Conservation (phyloP, 2,797 vertebrate species). For the Sebastes nivosus region DNA sequence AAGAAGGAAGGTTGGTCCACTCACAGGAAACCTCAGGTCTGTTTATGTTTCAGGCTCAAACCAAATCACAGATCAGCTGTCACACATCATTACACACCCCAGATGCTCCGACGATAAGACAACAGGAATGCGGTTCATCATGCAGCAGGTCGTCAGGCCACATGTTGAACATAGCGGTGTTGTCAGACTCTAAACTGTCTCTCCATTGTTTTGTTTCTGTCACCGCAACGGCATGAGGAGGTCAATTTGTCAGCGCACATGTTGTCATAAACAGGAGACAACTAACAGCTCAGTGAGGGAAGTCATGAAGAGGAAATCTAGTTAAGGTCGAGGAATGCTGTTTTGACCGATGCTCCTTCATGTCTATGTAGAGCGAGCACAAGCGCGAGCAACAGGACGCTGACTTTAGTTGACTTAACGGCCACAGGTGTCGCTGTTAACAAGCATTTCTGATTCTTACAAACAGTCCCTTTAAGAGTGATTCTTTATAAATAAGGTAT, state of each 20-base stretch:
- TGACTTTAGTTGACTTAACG: no score
- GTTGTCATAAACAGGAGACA: conserved; percentile 6
- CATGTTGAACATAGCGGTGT: conserved; percentile 47
- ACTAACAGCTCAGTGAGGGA: background rate
- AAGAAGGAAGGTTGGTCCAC: background rate
- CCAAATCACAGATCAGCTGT: background rate
- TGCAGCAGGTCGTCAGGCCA: background rate
- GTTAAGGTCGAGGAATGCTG: conserved; percentile 17
- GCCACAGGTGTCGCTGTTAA: no score
- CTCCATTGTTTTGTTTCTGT: background rate
- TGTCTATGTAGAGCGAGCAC: no score
- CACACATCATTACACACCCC: background rate
- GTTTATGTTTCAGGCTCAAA: background rate
- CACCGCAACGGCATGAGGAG: background rate
- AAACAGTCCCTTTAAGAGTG: background rate
- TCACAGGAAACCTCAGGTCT: background rate
- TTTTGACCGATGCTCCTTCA: no score
- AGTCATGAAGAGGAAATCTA: background rate
- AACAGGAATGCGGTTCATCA: conserved; percentile 46
- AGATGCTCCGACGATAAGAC: background rate
- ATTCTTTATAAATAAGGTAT: background rate
- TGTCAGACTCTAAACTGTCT: background rate
- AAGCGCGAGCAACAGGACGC: no score
- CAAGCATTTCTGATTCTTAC: no score
- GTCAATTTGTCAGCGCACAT: background rate